A percentile compares a stretch with the other conserved stretches of the same genome.
These are phyloP conservation scores for Urocolius indicus DNA, from an alignment of 2,113 vertebrate genomes.

Conservation along the genomic window DNA sequence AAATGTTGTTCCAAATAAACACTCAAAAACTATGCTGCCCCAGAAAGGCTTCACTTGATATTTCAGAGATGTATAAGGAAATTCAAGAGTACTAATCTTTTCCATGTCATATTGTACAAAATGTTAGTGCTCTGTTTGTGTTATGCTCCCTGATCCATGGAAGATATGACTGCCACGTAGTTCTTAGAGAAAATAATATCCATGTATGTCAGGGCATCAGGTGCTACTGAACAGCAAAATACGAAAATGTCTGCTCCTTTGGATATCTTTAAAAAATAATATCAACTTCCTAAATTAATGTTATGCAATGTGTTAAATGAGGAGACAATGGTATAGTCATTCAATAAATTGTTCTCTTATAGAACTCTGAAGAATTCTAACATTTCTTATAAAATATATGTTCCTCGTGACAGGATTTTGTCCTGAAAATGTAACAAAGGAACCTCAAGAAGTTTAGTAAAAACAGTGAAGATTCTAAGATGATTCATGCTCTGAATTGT, in stretches of 20 bases:
- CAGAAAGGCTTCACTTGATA: background rate
- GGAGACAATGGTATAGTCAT: background rate
- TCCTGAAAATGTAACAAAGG: background rate
- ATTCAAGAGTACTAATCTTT: background rate
- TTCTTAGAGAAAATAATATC: background rate
- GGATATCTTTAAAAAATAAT: background rate
- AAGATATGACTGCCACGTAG: rapidly evolving
- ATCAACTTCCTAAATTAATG: background rate
- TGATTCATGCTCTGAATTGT: background rate
- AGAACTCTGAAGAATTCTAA: background rate
- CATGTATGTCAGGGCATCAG: background rate
- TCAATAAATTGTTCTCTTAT: background rate
- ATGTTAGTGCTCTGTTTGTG: background rate
- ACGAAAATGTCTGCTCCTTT: background rate
- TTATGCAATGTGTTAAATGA: background rate
- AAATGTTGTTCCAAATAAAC: slow-evolving; percentile 38
- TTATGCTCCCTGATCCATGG: background rate
- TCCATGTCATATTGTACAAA: background rate
- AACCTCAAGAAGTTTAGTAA: background rate
- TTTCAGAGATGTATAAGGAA: background rate
- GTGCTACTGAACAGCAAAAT: background rate
- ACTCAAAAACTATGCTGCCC: rapidly evolving
- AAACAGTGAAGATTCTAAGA: background rate
- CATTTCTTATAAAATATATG: background rate
- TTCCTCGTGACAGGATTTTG: background rate